A percentile compares a stretch with the other conserved stretches of the same genome.
Evolutionary conservation across 1,140 invertebrate species (phyloP).

Genomic region (Patella vulgata): DNA sequence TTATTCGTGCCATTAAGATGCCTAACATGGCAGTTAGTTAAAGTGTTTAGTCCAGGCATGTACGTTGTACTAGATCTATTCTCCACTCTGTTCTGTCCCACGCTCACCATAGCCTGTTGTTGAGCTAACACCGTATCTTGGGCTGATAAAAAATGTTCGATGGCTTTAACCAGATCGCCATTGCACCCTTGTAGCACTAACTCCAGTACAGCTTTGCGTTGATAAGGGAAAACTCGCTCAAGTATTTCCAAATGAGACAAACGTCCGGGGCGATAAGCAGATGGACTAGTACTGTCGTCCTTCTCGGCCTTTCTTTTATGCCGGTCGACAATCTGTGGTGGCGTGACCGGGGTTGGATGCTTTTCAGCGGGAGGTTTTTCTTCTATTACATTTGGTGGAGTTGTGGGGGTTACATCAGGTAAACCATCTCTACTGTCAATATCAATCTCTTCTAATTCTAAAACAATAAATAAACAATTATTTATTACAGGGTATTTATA

Average conservation of each 20-base stretch:
- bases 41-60: conserved; percentile 19
- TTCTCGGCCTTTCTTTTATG: neutral
- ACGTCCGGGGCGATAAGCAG: conserved; percentile 61
- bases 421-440: conserved; percentile 25
- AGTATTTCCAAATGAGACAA: conserved; percentile 84
- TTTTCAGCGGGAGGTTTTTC: neutral
- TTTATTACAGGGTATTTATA: no score
- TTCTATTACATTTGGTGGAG: conserved; percentile 4
- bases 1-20: conserved; percentile 16
- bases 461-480: conserved; percentile 9
- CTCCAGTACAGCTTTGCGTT: conserved; percentile 84
- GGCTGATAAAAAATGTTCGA: conserved; percentile 74
- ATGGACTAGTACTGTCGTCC: conserved; percentile 29
- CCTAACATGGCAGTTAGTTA: conserved; percentile 4
- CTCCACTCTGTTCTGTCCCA: conserved; percentile 2
- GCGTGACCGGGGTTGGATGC: neutral
- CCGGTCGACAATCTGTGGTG: conserved; percentile 7
- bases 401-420: conserved; percentile 9
- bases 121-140: conserved; percentile 61
- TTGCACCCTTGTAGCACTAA: conserved; percentile 86
- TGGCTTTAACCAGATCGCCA: conserved; percentile 83
- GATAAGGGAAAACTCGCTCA: conserved; percentile 85
- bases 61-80: conserved; percentile 3
- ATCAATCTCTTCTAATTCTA: conserved; percentile 7
- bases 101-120: conserved; percentile 34